Evolutionary conservation across 2,888 invertebrate genomes (phyloP).

Genomic region (Caenorhabditis uteleia): DNA sequence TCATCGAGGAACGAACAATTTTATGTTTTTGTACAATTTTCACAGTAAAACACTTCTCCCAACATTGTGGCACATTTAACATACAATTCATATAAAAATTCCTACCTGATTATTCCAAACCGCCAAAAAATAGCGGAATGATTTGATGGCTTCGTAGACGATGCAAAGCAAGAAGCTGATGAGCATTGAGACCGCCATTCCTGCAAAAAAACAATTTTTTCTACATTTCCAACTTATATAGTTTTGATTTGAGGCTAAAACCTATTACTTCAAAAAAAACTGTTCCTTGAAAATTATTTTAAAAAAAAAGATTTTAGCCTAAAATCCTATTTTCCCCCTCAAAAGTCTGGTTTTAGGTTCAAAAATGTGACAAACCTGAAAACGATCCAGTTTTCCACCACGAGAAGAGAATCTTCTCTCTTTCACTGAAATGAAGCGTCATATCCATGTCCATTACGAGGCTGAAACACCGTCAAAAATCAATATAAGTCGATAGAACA

Average conservation of each 20-base stretch:
- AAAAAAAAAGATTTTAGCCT: no score
- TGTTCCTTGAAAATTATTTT: no score
- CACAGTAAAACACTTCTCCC: not conserved
- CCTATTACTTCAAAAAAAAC: no score
- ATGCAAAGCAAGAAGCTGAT: slow-evolving; percentile 61
- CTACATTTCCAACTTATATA: no score
- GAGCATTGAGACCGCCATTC: slow-evolving; percentile 62
- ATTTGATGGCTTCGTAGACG: slow-evolving; percentile 59
- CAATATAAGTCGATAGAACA: no score
- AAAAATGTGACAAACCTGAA: slow-evolving; percentile 30
- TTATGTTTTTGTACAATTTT: no score
- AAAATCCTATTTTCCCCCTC: not conserved
- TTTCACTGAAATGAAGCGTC: slow-evolving; percentile 62
- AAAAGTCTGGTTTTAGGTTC: not conserved
- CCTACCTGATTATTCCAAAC: slow-evolving; percentile 33
- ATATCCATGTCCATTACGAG: slow-evolving; percentile 48
- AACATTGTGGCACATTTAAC: not conserved
- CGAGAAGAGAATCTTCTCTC: slow-evolving; percentile 61
- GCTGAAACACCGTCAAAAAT: no score
- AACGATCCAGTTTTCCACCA: slow-evolving; percentile 64
- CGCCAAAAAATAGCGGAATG: slow-evolving; percentile 53
- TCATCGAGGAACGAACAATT: no score
- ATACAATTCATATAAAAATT: not conserved
- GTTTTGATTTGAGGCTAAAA: no score
- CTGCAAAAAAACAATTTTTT: no score